Base-by-base conservation (phyloP, 2,797 vertebrate species). In the Menidia menidia region DNA sequence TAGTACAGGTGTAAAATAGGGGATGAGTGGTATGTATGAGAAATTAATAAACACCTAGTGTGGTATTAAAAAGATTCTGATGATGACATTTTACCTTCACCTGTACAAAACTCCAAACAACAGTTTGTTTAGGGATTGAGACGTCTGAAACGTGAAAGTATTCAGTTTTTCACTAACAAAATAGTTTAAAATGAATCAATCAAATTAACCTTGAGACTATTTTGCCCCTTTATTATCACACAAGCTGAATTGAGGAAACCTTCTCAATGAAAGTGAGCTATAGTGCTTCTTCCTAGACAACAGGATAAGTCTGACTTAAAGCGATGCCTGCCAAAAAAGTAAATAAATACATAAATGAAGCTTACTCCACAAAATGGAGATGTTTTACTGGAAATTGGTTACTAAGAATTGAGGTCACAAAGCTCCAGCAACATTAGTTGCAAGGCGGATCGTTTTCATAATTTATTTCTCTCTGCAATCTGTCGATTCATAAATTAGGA, bases 321-420 rank as follows among this genome's bases (percentile, higher is more conserved):
- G 13, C 25, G 50, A 14, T 50, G 32, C 56, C 53, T 50, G 10
- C 7, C 35, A 42, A 66, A 50, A 6, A 48, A 43, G 14, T 8
- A 53, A 1, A 1, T 25, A 25, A 25, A 25, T 25, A 25, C 25
- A 25, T 25, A 25, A 52, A 55, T 6, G 12, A 39, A 39, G 35
- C 54, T 59, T 53, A 42, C 63, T 31, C 18, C 18, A 8, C 50
- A 32, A 19, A 56, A 76, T 48, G 13, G 19, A 58, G 31, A 62
- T 15, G n/a, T 25, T 14, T 67, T 72, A 60, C 43, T 60, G 50
- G 54, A 56, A 69, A 83, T 59, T 76, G 51, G 45, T 69, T 41
- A 57, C 44, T 42, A 48, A 62, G 43, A 79, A 66, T 50, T 69
- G 56, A 73, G 58, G 66, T 72, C 47, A 70, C 64, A 53, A 56